Percentiles rank a stretch among this genome's conserved stretches.
Evolutionary conservation across 2,113 vertebrate genomes (phyloP).

Genomic region (Bucco capensis): DNA sequence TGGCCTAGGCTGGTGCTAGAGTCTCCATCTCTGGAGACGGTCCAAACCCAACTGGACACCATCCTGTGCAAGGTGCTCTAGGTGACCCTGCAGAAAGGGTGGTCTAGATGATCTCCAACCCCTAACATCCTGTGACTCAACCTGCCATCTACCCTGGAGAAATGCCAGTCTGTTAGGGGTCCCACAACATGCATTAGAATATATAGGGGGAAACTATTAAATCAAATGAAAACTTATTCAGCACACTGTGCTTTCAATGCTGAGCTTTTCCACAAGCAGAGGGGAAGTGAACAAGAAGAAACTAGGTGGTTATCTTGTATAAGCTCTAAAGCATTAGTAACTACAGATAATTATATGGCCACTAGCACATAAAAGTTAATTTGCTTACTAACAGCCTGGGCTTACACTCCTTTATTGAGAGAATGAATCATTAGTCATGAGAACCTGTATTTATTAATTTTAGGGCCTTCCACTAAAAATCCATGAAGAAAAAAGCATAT

Average conservation of each 20-base stretch:
- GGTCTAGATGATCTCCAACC: too few relatives aligned
- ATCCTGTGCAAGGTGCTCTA: too few relatives aligned
- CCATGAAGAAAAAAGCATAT: background rate
- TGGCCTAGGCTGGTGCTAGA: too few relatives aligned
- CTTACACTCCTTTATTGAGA: background rate
- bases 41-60: too few relatives aligned
- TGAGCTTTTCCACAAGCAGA: background rate
- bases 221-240: background rate
- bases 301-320: background rate
- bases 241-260: background rate
- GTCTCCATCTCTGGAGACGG: too few relatives aligned
- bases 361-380: background rate
- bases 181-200: background rate
- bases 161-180: background rate
- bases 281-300: background rate
- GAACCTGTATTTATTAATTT: background rate
- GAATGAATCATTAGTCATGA: background rate
- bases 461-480: background rate
- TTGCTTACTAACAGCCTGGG: background rate
- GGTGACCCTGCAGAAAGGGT: too few relatives aligned
- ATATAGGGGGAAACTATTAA: background rate
- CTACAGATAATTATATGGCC: conserved; percentile 10
- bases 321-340: background rate
- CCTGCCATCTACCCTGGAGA: background rate
- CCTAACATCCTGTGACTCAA: too few relatives aligned